phyloP scores from a whole-genome alignment of 1,140 invertebrate genomes.

The Drosophila burlai region DNA sequence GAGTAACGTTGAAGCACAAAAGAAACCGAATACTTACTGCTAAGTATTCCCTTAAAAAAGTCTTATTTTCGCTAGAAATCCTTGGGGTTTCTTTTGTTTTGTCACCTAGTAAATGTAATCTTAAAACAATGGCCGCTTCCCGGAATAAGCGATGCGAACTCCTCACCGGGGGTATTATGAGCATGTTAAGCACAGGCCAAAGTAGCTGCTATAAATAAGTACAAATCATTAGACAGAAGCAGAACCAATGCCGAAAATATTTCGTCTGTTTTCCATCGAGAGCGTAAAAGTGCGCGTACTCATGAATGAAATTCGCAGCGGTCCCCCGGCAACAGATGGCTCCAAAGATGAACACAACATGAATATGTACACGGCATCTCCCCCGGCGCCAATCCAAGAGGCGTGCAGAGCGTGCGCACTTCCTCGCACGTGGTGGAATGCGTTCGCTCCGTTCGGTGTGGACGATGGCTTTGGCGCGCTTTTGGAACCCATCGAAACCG shows the following conservation, averaged over 20 bases:
- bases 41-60: not conserved
- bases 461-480: constrained; percentile 20
- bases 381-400: not conserved
- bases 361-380: not conserved
- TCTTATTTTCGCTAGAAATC: not conserved
- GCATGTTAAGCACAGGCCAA: not conserved
- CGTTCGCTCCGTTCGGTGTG: not conserved
- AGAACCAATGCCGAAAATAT: not conserved
- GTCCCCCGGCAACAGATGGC: constrained; percentile 30
- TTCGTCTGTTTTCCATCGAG: constrained; percentile 10
- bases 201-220: constrained; percentile 11
- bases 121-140: constrained; percentile 1
- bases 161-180: no score
- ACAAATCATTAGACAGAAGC: not conserved
- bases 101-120: not conserved
- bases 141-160: not conserved
- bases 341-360: not conserved
- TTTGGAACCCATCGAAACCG: constrained; percentile 18
- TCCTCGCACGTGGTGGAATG: constrained; percentile 30
- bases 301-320: constrained; percentile 31
- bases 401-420: constrained; percentile 22
- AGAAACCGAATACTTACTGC: not conserved
- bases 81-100: not conserved
- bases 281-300: not conserved
- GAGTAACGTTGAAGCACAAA: no score